These are phyloP conservation scores for Tethea ocularis DNA, from an alignment of 2,888 invertebrate genomes.

Conservation along the genomic window DNA sequence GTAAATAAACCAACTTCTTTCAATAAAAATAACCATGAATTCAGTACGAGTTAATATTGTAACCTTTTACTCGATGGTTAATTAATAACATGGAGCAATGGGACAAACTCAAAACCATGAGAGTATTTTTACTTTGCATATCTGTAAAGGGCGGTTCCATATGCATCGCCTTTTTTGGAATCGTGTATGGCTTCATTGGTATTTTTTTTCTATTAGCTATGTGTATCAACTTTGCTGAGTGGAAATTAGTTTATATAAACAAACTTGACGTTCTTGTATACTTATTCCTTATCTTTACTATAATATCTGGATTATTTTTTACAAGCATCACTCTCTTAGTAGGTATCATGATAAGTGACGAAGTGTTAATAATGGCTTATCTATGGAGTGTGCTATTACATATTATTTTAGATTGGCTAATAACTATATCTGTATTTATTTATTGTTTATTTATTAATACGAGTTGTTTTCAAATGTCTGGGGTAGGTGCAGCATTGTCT, in stretches of 20 bases:
- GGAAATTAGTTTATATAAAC: constrained; percentile 35
- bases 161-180: constrained; percentile 33
- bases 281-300: constrained; percentile 27
- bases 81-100: constrained; percentile 12
- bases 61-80: not conserved
- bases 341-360: constrained; percentile 28
- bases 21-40: constrained; percentile 20
- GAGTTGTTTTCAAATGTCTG: constrained; percentile 37
- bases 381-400: constrained; percentile 39
- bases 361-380: constrained; percentile 30
- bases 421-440: constrained; percentile 25
- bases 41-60: constrained; percentile 8
- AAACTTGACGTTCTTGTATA: constrained; percentile 40
- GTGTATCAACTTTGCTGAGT: constrained; percentile 30
- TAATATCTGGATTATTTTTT: constrained; percentile 31
- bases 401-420: constrained; percentile 34
- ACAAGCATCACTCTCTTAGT: constrained; percentile 37
- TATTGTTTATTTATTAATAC: constrained; percentile 36
- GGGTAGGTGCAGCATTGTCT: constrained; percentile 27
- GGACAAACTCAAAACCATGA: constrained; percentile 12
- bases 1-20: too few relatives aligned
- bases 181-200: constrained; percentile 40
- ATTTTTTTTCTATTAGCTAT: constrained; percentile 37
- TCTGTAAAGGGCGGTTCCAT: constrained; percentile 36
- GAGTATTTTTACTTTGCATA: constrained; percentile 36